These are phyloP conservation scores for Lordiphosa mommai DNA, from an alignment of 1,140 invertebrate genomes.

Conservation along the genomic window DNA sequence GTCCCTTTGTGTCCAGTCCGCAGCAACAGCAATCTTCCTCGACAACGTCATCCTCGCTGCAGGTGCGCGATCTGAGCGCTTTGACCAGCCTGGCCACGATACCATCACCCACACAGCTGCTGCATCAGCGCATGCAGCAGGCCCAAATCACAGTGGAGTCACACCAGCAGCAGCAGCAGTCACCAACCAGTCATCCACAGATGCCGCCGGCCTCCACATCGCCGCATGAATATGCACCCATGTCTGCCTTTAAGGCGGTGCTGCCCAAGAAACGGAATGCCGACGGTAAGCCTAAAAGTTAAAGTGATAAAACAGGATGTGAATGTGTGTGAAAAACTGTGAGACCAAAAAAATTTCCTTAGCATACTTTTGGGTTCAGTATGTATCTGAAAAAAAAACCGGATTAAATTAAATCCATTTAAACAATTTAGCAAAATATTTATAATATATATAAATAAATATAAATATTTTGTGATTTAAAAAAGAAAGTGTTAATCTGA, in stretches of 20 bases:
- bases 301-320: background rate
- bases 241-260: constrained; percentile 76
- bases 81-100: constrained; percentile 71
- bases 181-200: constrained; percentile 39
- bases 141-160: constrained; percentile 52
- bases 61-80: constrained; percentile 69
- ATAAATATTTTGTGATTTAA: no score
- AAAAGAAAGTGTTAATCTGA: no score
- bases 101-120: constrained; percentile 70
- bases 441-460: no score
- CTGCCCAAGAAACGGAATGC: constrained; percentile 69
- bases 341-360: background rate
- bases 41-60: constrained; percentile 43
- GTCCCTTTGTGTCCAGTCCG: constrained; percentile 55
- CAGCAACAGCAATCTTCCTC: constrained; percentile 47
- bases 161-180: constrained; percentile 49
- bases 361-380: background rate
- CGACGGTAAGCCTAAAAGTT: constrained; percentile 68
- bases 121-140: constrained; percentile 66
- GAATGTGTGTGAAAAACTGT: background rate
- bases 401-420: no score
- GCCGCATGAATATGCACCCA: constrained; percentile 68
- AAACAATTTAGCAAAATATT: no score
- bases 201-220: constrained; percentile 60
- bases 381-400: background rate